phyloP scores from a whole-genome alignment of 2,113 vertebrate species.

The Campylorhamphus procurvoides region DNA sequence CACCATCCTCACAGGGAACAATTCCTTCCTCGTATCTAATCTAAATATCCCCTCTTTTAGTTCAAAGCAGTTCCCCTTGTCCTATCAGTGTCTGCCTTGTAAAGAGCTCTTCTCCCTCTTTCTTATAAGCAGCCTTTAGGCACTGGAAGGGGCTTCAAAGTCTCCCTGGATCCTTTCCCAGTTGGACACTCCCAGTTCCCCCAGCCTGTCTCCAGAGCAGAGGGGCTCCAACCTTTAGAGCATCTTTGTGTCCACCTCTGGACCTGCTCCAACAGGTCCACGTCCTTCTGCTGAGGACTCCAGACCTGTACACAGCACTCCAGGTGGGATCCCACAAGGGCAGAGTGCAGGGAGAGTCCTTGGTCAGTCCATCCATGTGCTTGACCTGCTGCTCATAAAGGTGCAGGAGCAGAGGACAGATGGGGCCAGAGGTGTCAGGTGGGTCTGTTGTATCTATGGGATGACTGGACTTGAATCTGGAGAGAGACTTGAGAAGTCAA shows the following conservation, averaged over 20 bases:
- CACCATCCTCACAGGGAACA: accelerated
- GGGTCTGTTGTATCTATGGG: neutral
- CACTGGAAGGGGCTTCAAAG: accelerated
- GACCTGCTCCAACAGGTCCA: neutral
- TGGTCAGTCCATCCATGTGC: too few species aligned
- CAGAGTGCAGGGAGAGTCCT: neutral
- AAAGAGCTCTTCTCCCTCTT: neutral
- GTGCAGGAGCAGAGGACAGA: accelerated
- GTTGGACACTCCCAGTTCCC: neutral
- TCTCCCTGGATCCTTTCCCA: neutral
- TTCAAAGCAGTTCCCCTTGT: neutral
- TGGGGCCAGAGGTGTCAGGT: neutral
- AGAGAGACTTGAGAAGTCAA: neutral
- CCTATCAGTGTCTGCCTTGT: neutral
- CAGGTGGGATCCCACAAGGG: neutral
- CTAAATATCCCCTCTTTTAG: neutral
- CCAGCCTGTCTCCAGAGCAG: neutral
- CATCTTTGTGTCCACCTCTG: accelerated
- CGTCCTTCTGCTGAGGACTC: neutral
- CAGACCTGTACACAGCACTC: neutral
- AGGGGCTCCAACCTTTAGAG: neutral
- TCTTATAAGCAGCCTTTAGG: neutral
- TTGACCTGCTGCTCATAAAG: neutral
- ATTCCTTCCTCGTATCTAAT: neutral
- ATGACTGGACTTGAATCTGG: neutral